Conservation (phyloP, 2,797 vertebrate species). For the Novumbra hubbsi region DNA sequence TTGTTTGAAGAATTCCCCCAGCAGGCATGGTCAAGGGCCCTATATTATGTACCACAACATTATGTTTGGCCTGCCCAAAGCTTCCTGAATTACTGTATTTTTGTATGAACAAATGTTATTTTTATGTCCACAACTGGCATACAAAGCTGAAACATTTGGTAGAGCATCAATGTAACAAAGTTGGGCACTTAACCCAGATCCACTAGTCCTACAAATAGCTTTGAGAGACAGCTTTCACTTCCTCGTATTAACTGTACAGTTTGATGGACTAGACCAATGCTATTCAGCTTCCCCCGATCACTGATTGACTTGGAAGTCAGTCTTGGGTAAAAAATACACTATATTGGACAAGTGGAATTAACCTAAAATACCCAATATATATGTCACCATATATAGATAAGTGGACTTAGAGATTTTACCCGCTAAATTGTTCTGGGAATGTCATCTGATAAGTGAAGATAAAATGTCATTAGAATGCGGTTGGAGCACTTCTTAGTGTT, state of each 20-base stretch:
- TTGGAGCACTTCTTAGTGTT: too few species aligned
- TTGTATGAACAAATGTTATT: not conserved
- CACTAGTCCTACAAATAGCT: not conserved
- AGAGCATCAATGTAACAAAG: not conserved
- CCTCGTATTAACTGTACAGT: constrained; percentile 28
- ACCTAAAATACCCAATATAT: not conserved
- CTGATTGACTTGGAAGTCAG: constrained; percentile 42
- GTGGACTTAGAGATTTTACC: too few species aligned
- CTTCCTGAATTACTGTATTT: not conserved
- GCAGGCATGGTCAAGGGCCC: too few species aligned
- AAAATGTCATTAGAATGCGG: too few species aligned
- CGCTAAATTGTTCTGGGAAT: too few species aligned
- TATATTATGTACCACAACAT: not conserved
- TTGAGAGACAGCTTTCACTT: not conserved
- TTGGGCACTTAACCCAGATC: not conserved
- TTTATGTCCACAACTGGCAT: too few species aligned
- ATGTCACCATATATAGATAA: too few species aligned
- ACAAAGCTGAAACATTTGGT: not conserved
- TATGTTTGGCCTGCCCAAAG: not conserved
- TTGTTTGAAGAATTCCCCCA: not conserved
- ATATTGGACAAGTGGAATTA: constrained; percentile 22
- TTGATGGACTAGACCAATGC: constrained; percentile 24
- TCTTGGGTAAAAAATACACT: constrained; percentile 13
- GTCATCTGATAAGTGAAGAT: too few species aligned
- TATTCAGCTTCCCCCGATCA: constrained; percentile 39